Evolutionary conservation across 2,113 vertebrate species (phyloP), one percentile per base, ranked within the genome.

Genomic region (Zootoca vivipara): DNA sequence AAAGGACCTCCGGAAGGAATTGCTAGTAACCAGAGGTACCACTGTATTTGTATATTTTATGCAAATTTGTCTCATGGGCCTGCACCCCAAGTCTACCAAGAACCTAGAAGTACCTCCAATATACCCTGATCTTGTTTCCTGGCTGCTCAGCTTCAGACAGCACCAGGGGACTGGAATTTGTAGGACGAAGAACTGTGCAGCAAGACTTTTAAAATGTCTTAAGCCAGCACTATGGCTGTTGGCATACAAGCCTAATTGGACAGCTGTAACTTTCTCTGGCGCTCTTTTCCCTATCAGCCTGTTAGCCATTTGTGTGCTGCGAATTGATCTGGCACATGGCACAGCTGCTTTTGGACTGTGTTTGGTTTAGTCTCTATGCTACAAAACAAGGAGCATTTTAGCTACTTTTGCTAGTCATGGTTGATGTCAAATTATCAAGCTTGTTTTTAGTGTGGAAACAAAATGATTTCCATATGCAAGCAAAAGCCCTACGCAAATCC

Each of bases 401-500:
- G 93, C 94, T 96, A 94, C 94, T 95, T 95, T 94, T 93, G 86
- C 87, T 93, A 93, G 91, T 95, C 92, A 93, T 95, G 90, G 89
- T 92, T 95, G 93, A 95, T 94, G 90, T 86, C 75, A 91, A 93
- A 86, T 91, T 91, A 95, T 93, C 87, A 93, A 94, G 93, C 89
- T 90, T 91, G 86, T 90, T 95, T 94, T 88, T 92, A 90, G 89
- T 62, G 93, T 86, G 91, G 94, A 92, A 94, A 93, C 86, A 95
- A 95, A 52, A 96, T 93, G 0, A 86, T 93, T 95, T 96, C 94
- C 94, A 95, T 93, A 95, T 94, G 94, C 89, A 94, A 80, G 69
- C 28, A 93, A 93, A 95, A 95, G 94, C 93, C 92, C 91, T 93
- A 94, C 94, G 94, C 91, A 95, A 95, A 95, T 94, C 90, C 89